Conservation (phyloP, 2,797 vertebrate genomes). For the Buceros bicornis region DNA sequence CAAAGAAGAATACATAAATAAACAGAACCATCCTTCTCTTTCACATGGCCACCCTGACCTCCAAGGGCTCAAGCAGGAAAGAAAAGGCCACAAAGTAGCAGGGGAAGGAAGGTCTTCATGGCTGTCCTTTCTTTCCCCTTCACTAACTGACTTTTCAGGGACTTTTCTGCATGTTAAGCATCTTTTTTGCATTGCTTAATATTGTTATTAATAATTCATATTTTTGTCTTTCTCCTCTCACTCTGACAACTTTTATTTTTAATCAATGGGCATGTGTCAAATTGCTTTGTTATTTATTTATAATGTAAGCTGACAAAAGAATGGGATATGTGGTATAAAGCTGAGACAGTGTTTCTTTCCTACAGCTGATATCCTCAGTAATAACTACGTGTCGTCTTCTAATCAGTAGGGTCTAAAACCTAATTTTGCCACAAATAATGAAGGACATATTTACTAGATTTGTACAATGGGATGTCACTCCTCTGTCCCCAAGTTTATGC, state of each 20-base stretch:
- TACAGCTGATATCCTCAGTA: conserved; percentile 59
- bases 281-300: conserved; percentile 86
- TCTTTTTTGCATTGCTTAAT: conserved; percentile 81
- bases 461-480: neutral
- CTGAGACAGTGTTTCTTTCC: conserved; percentile 66
- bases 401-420: conserved; percentile 25
- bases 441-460: conserved; percentile 32
- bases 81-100: neutral
- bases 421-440: conserved; percentile 41
- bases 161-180: conserved; percentile 79
- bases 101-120: neutral
- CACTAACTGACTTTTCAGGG: conserved; percentile 77
- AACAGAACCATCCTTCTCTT: neutral
- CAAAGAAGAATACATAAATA: neutral
- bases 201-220: conserved; percentile 86
- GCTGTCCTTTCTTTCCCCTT: conserved; percentile 73
- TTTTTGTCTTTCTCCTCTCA: conserved; percentile 82
- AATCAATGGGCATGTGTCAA: conserved; percentile 84
- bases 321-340: conserved; percentile 75
- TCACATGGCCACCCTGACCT: neutral
- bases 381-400: conserved; percentile 52
- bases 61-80: neutral
- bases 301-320: conserved; percentile 81
- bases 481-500: neutral
- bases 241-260: conserved; percentile 86